Conservation (phyloP, 1,140 invertebrate species). For the Himalopsyche phryganea region DNA sequence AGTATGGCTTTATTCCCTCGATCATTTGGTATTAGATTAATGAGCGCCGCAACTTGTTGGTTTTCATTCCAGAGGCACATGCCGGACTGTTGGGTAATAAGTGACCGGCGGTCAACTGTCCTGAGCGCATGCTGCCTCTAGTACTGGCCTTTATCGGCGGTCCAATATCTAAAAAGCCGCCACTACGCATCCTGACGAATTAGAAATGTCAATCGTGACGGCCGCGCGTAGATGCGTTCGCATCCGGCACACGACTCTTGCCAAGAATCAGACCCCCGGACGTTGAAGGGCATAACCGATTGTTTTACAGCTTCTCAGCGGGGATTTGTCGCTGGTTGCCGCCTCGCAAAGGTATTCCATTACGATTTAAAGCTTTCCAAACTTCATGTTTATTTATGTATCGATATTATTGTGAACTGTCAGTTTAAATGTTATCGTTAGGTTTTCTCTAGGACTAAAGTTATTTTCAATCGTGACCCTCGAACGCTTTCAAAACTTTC, state of each 20-base stretch:
- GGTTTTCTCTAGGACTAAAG: too few relatives aligned
- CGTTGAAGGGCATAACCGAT: conserved; percentile 25
- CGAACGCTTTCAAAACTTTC: too few relatives aligned
- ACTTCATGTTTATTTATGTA: too few relatives aligned
- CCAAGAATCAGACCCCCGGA: conserved; percentile 32
- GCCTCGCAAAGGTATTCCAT: conserved; percentile 25
- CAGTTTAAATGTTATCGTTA: too few relatives aligned
- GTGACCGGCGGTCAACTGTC: conserved; percentile 20
- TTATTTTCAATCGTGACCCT: too few relatives aligned
- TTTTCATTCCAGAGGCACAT: conserved; percentile 32
- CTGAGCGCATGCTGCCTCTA: conserved; percentile 32
- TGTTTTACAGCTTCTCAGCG: conserved; percentile 31
- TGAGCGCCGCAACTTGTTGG: too few relatives aligned
- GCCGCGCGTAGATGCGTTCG: too few relatives aligned
- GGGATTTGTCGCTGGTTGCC: conserved; percentile 3
- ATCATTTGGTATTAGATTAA: not conserved
- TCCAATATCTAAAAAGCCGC: conserved; percentile 12
- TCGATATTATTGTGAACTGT: too few relatives aligned
- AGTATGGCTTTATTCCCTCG: conserved; percentile 8
- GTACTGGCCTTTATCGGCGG: not conserved
- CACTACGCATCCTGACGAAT: not conserved
- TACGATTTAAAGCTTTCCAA: conserved; percentile 21
- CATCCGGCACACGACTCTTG: conserved; percentile 18
- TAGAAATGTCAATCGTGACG: not conserved
- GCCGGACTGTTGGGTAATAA: conserved; percentile 30